A percentile compares a stretch with the other conserved stretches of the same genome.
These are phyloP conservation scores for Trichopria drosophilae DNA, from an alignment of 2,888 invertebrate species.

Conservation along the genomic window DNA sequence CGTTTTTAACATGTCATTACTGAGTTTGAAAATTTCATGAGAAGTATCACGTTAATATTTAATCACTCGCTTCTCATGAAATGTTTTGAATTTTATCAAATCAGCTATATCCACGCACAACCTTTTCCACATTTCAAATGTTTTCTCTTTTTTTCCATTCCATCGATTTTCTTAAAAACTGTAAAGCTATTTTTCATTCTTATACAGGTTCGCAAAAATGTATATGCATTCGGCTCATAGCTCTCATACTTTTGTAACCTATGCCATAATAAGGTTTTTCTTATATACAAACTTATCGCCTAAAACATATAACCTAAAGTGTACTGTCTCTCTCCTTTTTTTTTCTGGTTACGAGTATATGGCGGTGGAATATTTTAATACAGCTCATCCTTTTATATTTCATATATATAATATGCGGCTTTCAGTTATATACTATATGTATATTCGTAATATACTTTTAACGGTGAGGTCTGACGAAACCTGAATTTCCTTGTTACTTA, in stretches of 20 bases:
- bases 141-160: slow-evolving; percentile 16
- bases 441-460: slow-evolving; percentile 49
- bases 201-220: slow-evolving; percentile 3
- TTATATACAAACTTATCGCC: slow-evolving; percentile 57
- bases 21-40: too few species aligned
- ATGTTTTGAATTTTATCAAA: too few species aligned
- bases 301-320: slow-evolving; percentile 51
- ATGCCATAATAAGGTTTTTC: slow-evolving; percentile 37
- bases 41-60: too few species aligned
- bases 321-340: slow-evolving; percentile 45
- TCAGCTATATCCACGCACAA: too few species aligned
- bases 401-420: slow-evolving; percentile 43
- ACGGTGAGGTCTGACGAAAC: slow-evolving; percentile 57
- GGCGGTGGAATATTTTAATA: slow-evolving; percentile 56
- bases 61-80: too few species aligned
- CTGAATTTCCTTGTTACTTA: slow-evolving; percentile 52
- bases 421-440: slow-evolving; percentile 46
- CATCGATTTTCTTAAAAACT: slow-evolving; percentile 35
- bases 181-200: slow-evolving; percentile 45
- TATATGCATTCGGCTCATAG: slow-evolving; percentile 23
- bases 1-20: too few species aligned
- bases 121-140: slow-evolving; percentile 23
- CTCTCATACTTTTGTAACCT: slow-evolving; percentile 33
- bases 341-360: slow-evolving; percentile 52
- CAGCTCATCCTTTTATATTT: slow-evolving; percentile 46